These are phyloP conservation scores for Sturnira hondurensis DNA, from an alignment of 2,113 vertebrate species.

Conservation along the genomic window DNA sequence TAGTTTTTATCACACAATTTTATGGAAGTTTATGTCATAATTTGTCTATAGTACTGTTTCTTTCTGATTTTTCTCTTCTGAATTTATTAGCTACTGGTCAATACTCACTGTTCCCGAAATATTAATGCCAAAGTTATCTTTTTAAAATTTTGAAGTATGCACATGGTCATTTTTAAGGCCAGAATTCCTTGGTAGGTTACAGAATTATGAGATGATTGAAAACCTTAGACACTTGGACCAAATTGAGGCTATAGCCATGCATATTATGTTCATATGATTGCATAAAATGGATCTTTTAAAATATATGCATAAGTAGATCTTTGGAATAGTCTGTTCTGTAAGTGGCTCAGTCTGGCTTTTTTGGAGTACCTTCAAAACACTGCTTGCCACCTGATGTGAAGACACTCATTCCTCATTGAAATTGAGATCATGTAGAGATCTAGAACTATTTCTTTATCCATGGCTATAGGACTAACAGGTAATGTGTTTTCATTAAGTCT, in stretches of 20 bases:
- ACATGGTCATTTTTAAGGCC: constrained; percentile 4
- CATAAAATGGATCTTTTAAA: constrained; percentile 28
- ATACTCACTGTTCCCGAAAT: background rate
- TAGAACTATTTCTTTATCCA: background rate
- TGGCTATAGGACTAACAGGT: background rate
- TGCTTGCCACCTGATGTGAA: constrained; percentile 3
- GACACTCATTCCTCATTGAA: background rate
- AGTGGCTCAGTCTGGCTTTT: background rate
- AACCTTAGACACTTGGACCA: background rate
- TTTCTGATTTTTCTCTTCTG: background rate
- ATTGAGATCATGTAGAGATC: background rate
- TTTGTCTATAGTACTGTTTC: background rate
- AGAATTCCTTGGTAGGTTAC: constrained; percentile 10
- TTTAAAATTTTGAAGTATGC: background rate
- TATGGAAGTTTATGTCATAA: background rate
- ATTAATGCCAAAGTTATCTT: constrained; percentile 1
- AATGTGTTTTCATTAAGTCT: constrained; percentile 24
- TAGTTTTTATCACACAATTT: background rate
- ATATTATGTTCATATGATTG: constrained; percentile 9
- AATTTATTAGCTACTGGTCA: background rate
- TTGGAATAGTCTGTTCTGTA: background rate
- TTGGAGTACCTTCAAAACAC: constrained; percentile 8
- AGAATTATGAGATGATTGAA: constrained; percentile 31
- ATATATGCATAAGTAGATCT: background rate
- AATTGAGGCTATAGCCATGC: background rate